Conservation (phyloP, 2,113 vertebrate genomes). For the Pachyramphus minor region DNA sequence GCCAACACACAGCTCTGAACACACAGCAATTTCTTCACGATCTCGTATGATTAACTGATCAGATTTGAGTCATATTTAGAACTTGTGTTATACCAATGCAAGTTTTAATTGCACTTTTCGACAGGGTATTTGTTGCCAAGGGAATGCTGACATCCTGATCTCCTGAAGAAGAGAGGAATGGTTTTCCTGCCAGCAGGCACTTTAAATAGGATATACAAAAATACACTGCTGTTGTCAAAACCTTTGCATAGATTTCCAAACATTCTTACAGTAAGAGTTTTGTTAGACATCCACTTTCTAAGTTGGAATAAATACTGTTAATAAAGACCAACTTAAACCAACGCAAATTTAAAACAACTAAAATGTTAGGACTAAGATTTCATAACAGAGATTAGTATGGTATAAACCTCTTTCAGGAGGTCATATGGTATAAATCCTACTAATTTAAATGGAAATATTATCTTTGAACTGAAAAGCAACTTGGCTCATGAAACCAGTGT, state of each 20-base stretch:
- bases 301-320: neutral
- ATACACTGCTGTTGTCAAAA: neutral
- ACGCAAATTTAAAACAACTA: neutral
- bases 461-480: neutral
- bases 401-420: conserved; percentile 7
- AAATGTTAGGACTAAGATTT: conserved; percentile 34
- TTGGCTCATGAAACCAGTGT: neutral
- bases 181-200: neutral
- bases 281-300: neutral
- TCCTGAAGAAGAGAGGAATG: neutral
- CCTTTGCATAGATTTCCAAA: conserved; percentile 5
- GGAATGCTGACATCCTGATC: neutral
- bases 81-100: neutral
- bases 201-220: neutral
- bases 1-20: neutral
- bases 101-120: neutral
- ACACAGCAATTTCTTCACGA: neutral
- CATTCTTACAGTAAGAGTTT: neutral
- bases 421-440: neutral
- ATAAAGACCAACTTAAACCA: neutral
- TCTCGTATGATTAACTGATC: neutral
- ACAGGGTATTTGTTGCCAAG: neutral
- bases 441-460: conserved; percentile 7
- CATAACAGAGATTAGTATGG: conserved; percentile 6
- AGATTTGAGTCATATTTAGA: no score